Evolutionary conservation across 2,888 invertebrate species (phyloP), one percentile per base, ranked within the genome.

Genomic region (Gerris lacustris): DNA sequence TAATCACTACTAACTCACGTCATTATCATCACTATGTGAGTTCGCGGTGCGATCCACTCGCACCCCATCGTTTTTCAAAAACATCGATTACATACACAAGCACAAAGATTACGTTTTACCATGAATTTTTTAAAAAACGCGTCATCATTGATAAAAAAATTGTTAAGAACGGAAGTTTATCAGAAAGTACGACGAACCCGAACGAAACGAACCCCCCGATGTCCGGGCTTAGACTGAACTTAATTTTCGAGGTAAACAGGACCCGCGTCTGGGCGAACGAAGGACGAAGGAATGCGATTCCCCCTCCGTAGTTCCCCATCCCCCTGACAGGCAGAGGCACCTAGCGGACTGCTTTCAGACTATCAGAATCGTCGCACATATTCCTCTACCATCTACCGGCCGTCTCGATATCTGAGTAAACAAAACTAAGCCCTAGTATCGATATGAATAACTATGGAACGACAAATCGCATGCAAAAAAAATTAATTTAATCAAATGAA

Each of bases 1-100:
- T 11, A 55, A 55, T 55, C 55, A 55, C 55, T 55, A 55, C 55
- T 55, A 55, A 55, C 55, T 55, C 55, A 55, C 55, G 55, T 55
- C 55, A 55, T 55, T 55, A 9, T 55, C 15, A 11, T 55, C 55
- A 55, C 55, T 15, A 55, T 11, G 55, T 55, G 9, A 55, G 55
- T 55, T 55, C 31, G 31, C 31, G 31, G 31, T 31, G 31, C 31
- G 31, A 31, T 31, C 31, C 31, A 31, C 31, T 31, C 31, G 31
- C 31, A 31, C 31, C 31, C 31, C 31, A 31, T 31, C 31, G 31
- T 31, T 31, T 31, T 31, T 31, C 31, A 31, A 31, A 31, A 31
- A 31, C 31, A 31, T 31, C 31, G 31, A 31, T 31, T 31, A 31
- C 31, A 31, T 31, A 2, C 31, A 31, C 31, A 31, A 31, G 31